Evolutionary conservation across 2,797 vertebrate species (phyloP).

Genomic region (Pantherophis alleghaniensis): DNA sequence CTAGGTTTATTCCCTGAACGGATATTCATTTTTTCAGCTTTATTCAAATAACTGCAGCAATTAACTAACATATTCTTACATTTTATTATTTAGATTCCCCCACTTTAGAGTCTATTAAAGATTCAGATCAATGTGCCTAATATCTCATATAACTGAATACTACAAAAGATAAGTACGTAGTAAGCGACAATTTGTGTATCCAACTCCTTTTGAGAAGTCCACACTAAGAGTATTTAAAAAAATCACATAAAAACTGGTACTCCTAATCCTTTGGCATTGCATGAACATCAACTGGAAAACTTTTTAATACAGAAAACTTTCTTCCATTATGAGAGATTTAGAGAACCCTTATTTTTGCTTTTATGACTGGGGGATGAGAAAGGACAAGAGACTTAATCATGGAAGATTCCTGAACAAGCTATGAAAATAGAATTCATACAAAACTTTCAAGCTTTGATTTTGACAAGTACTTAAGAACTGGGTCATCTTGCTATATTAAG

Average conservation of each 20-base stretch:
- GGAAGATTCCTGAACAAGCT: neutral
- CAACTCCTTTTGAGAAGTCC: neutral
- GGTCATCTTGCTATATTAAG: slow-evolving; percentile 21
- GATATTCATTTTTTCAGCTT: neutral
- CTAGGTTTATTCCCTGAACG: neutral
- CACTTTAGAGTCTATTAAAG: neutral
- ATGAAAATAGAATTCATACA: neutral
- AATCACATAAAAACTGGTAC: neutral
- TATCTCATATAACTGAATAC: neutral
- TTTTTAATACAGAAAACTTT: neutral
- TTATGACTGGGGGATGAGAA: neutral
- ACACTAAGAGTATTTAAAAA: neutral
- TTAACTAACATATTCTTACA: neutral
- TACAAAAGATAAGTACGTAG: neutral
- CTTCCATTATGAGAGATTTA: neutral
- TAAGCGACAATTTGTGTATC: neutral
- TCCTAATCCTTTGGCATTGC: neutral
- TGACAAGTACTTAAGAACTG: neutral
- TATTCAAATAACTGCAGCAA: neutral
- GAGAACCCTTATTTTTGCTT: neutral
- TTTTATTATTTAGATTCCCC: neutral
- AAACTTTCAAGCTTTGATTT: slow-evolving; percentile 1
- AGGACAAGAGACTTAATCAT: neutral
- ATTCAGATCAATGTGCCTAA: neutral
- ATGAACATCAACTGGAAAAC: neutral